phyloP scores from a whole-genome alignment of 2,888 invertebrate genomes.

The Rhogogaster chlorosoma region DNA sequence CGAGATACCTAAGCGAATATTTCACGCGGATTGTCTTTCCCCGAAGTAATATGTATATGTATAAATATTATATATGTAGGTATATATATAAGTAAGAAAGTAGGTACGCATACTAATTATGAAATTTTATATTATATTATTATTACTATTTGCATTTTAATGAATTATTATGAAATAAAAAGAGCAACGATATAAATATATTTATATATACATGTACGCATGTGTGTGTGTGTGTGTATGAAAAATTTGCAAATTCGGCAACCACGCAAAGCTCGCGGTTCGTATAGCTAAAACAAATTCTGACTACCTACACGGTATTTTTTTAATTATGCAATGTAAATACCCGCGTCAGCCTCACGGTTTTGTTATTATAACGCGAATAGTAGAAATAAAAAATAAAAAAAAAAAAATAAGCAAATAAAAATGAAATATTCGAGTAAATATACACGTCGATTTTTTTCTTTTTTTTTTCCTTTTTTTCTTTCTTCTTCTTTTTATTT shows the following conservation, averaged over 20 bases:
- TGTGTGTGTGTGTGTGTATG: neutral
- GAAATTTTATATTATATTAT: neutral
- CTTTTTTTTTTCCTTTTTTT: neutral
- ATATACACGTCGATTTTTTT: conserved; percentile 54
- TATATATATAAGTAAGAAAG: too few species aligned
- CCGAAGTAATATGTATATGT: neutral
- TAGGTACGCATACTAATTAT: too few species aligned
- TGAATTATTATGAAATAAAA: neutral
- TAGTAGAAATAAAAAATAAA: conserved; percentile 19
- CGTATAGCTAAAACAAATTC: conserved; percentile 24
- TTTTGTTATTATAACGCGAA: conserved; percentile 37
- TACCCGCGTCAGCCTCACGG: conserved; percentile 49
- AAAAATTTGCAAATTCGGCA: conserved; percentile 20
- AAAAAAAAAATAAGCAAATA: too few species aligned
- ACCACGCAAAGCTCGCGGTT: neutral
- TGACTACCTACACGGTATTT: conserved; percentile 32
- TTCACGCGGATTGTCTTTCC: neutral
- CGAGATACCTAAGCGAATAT: neutral
- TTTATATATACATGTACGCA: neutral
- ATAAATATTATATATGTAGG: too few species aligned
- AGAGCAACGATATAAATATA: neutral
- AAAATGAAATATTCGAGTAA: conserved; percentile 49
- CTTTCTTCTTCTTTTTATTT: neutral
- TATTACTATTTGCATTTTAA: neutral
- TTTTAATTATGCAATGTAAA: conserved; percentile 66